A percentile compares a stretch with the other conserved stretches of the same genome.
phyloP scores from a whole-genome alignment of 2,888 invertebrate genomes.

The Chirona hameri region DNA sequence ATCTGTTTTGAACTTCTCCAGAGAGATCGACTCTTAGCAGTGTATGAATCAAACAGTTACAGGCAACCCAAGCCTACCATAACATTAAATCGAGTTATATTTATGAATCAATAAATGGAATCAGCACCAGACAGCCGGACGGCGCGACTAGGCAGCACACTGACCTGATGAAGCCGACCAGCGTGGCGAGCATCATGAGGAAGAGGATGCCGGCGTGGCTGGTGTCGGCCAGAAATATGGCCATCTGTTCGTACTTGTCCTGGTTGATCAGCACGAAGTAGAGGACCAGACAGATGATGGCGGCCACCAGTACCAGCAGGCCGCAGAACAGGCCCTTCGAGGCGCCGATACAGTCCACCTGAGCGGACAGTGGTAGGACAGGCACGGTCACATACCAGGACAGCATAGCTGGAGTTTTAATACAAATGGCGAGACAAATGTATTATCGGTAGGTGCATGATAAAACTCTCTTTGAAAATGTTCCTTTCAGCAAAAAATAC shows the following conservation, averaged over 20 bases:
- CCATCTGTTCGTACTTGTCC: constrained; percentile 69
- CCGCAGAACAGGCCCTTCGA: constrained; percentile 79
- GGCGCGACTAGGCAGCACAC: neutral
- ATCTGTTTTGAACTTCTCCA: too few species aligned
- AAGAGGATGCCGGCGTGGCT: constrained; percentile 85
- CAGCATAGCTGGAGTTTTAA: too few species aligned
- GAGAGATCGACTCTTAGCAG: too few species aligned
- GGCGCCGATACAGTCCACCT: constrained; percentile 88
- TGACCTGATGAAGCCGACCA: constrained; percentile 85
- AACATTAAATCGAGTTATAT: too few species aligned
- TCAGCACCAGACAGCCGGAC: too few species aligned
- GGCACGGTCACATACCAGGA: too few species aligned
- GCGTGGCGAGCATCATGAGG: constrained; percentile 80
- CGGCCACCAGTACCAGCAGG: constrained; percentile 79
- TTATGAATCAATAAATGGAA: too few species aligned
- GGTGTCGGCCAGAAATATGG: constrained; percentile 85
- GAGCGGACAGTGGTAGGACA: neutral
- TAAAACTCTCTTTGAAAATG: too few species aligned
- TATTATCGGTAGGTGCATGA: neutral
- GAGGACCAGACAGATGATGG: constrained; percentile 86
- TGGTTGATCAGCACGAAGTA: constrained; percentile 90
- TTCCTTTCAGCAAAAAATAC: too few species aligned
- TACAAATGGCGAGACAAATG: neutral
- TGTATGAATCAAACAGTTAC: too few species aligned
- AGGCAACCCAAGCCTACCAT: too few species aligned